A percentile compares a stretch with the other conserved stretches of the same genome.
Conservation (phyloP, 2,888 invertebrate species). For the Cephalotes varians region DNA sequence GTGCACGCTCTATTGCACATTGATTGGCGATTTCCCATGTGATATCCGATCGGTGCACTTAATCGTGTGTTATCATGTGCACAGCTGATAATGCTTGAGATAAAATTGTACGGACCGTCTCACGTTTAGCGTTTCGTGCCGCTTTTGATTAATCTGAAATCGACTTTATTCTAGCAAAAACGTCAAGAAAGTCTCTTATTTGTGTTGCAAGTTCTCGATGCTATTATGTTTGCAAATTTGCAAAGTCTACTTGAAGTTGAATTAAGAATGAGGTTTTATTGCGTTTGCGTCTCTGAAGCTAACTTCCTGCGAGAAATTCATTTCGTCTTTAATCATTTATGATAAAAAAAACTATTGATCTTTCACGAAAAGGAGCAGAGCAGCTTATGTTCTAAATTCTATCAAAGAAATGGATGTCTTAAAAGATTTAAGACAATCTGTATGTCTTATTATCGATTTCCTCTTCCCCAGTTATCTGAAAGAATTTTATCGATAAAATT, state of each 20-base stretch:
- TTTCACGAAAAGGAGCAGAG: neutral
- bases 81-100: neutral
- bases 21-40: conserved; percentile 3
- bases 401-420: neutral
- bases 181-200: neutral
- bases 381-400: neutral
- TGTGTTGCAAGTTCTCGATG: neutral
- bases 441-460: conserved; percentile 21
- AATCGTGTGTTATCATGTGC: neutral
- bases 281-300: neutral
- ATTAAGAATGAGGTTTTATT: conserved; percentile 11
- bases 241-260: neutral
- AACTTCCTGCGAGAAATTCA: neutral
- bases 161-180: neutral
- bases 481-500: conserved; percentile 27
- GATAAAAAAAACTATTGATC: neutral
- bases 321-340: neutral
- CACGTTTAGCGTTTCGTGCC: neutral
- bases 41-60: conserved; percentile 16
- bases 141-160: neutral
- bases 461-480: conserved; percentile 3
- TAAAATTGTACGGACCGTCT: neutral
- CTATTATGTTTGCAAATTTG: neutral
- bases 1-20: conserved; percentile 1
- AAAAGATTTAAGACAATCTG: neutral